Percentiles rank a stretch among this genome's conserved stretches.
phyloP scores from a whole-genome alignment of 2,888 invertebrate genomes.

The Erynnis tages region DNA sequence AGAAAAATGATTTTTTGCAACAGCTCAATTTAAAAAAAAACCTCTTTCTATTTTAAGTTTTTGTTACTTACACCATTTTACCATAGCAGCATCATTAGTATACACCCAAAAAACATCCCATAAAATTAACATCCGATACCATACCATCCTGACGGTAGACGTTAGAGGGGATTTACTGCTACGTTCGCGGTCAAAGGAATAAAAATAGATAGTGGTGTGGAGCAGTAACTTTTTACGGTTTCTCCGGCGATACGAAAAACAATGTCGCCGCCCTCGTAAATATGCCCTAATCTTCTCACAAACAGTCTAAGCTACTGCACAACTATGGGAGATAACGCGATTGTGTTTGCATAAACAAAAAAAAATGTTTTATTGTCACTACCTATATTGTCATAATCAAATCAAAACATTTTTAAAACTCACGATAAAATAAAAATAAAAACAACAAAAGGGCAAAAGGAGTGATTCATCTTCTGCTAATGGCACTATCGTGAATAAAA shows the following conservation, averaged over 20 bases:
- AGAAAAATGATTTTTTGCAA: no score
- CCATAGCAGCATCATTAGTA: no score
- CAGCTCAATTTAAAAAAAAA: no score
- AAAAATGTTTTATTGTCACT: no score
- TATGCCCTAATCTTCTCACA: constrained; percentile 39
- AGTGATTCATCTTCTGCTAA: no score
- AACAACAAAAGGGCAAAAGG: no score
- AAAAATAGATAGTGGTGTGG: constrained; percentile 37
- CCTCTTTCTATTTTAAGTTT: no score
- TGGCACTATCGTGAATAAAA: no score
- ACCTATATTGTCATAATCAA: no score
- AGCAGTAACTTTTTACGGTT: constrained; percentile 30
- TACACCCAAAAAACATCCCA: constrained; percentile 1
- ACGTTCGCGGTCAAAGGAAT: constrained; percentile 39
- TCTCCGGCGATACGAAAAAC: constrained; percentile 31
- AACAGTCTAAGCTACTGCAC: constrained; percentile 37
- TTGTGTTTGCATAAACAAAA: not conserved
- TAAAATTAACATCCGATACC: constrained; percentile 24
- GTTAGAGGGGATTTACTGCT: constrained; percentile 36
- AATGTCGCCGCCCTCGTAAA: constrained; percentile 38
- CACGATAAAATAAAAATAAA: no score
- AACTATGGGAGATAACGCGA: constrained; percentile 10
- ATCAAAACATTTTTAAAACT: no score
- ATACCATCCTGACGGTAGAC: constrained; percentile 17
- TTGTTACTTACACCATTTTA: no score